Conservation (phyloP, 2,797 vertebrate genomes). For the Harpagifer antarcticus region DNA sequence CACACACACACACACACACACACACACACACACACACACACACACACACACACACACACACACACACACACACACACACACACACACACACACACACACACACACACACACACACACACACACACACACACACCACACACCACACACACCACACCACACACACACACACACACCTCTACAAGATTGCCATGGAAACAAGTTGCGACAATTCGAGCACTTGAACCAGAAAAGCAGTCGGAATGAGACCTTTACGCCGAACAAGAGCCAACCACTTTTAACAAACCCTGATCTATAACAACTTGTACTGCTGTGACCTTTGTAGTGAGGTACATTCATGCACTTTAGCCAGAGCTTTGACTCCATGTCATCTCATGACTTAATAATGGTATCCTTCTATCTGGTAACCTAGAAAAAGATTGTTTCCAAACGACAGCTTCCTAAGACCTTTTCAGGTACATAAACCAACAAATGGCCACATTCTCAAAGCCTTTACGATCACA, state of each 20-base stretch:
- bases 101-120: too few species aligned
- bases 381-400: neutral
- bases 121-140: constrained; percentile 22
- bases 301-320: constrained; percentile 31
- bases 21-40: constrained; percentile 19
- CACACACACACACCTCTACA: constrained; percentile 11
- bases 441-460: too few species aligned
- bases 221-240: constrained; percentile 2
- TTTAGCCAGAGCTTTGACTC: too few species aligned
- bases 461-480: too few species aligned
- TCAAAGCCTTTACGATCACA: too few species aligned
- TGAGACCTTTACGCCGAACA: constrained; percentile 29
- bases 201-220: neutral
- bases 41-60: too few species aligned
- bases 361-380: constrained; percentile 30
- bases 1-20: constrained; percentile 12
- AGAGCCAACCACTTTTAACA: constrained; percentile 27
- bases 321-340: neutral
- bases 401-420: constrained; percentile 8
- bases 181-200: constrained; percentile 45
- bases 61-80: neutral
- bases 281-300: constrained; percentile 29
- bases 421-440: neutral
- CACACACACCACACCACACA: constrained; percentile 4
- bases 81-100: too few species aligned